Evolutionary conservation across 2,888 invertebrate genomes (phyloP).

Genomic region (Lucinisca nassula): DNA sequence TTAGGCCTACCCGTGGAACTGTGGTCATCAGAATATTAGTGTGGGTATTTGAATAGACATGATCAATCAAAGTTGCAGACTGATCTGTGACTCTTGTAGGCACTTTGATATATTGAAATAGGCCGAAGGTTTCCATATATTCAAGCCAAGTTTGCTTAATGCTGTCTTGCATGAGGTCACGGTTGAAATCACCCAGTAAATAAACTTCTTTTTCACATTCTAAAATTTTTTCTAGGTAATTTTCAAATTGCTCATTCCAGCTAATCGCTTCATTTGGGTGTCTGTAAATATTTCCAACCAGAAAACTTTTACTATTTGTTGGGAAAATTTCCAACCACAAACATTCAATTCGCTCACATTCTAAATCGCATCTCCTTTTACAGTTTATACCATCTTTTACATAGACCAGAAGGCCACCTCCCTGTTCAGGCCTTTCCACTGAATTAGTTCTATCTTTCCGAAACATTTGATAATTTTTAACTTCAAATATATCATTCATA

Average conservation of each 20-base stretch:
- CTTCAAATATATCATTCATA: not conserved
- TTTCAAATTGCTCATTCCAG: conserved; percentile 5
- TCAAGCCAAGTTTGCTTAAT: not conserved
- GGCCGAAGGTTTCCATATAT: not conserved
- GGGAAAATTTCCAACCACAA: not conserved
- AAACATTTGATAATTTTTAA: not conserved
- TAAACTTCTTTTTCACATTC: not conserved
- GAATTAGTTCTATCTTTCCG: not conserved
- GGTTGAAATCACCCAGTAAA: not conserved
- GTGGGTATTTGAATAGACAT: not conserved
- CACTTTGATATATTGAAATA: not conserved
- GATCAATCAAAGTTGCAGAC: not conserved
- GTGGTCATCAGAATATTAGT: not conserved
- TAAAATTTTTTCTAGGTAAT: not conserved
- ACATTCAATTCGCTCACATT: too few relatives aligned
- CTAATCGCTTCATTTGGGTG: not conserved
- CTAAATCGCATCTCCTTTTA: not conserved
- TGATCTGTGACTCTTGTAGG: not conserved
- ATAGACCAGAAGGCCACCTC: not conserved
- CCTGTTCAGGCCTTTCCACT: not conserved
- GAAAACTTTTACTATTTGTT: not conserved
- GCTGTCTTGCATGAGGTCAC: not conserved
- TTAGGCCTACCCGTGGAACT: not conserved
- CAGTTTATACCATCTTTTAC: not conserved
- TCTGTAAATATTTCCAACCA: not conserved